Percentiles rank a stretch among this genome's conserved stretches.
These are phyloP conservation scores for Corynorhinus townsendii DNA, from an alignment of 2,113 vertebrate species.

Conservation along the genomic window DNA sequence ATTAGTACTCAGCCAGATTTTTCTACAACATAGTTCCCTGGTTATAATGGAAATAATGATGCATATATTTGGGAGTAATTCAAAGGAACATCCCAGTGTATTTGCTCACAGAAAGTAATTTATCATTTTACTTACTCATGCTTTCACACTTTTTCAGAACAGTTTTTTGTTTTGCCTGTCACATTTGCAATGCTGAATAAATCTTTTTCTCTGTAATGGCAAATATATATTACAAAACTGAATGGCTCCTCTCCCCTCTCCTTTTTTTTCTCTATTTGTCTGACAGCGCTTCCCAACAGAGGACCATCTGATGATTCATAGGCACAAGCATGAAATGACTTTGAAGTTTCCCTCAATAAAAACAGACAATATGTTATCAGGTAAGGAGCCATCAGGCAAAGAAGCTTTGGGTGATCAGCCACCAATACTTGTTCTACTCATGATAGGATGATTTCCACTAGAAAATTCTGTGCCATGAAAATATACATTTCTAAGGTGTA, in stretches of 20 bases:
- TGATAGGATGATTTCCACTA: constrained; percentile 47
- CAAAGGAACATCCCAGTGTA: background rate
- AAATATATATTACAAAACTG: constrained; percentile 75
- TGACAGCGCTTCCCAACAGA: constrained; percentile 97
- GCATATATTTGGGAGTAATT: background rate
- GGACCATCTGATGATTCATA: constrained; percentile 99
- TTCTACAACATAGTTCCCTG: background rate
- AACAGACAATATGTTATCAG: constrained; percentile 98
- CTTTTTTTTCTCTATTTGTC: constrained; percentile 70
- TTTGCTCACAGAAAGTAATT: background rate
- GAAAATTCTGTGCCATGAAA: constrained; percentile 58
- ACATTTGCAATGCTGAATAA: constrained; percentile 58
- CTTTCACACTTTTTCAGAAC: constrained; percentile 54
- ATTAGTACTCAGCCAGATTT: constrained; percentile 35
- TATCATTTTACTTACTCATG: constrained; percentile 32
- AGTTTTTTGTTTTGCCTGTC: constrained; percentile 51
- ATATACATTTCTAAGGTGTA: constrained; percentile 5
- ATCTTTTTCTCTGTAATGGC: constrained; percentile 67
- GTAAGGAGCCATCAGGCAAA: constrained; percentile 82
- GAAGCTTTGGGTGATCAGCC: background rate
- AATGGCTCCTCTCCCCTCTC: constrained; percentile 65
- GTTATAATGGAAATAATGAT: background rate
- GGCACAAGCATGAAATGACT: constrained; percentile 99
- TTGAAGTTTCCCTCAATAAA: constrained; percentile 99
- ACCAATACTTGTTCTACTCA: constrained; percentile 34